Evolutionary conservation across 2,888 invertebrate species (phyloP).

Genomic region (Anorthoa munda): DNA sequence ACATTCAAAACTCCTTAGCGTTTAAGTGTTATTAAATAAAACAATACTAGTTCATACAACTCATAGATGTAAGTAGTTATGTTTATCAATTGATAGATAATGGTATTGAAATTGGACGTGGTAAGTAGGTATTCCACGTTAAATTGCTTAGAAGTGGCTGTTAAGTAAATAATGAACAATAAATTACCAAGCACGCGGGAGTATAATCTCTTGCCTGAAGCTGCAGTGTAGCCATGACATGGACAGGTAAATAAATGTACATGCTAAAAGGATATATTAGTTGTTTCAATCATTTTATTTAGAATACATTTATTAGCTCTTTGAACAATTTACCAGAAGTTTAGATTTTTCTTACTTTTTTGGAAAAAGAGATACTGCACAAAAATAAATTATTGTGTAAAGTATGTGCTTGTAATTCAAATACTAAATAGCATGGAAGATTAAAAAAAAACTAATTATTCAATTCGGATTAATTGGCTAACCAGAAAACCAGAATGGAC

Average conservation of each 20-base stretch:
- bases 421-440: constrained; percentile 4
- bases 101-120: neutral
- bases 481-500: no score
- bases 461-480: neutral
- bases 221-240: neutral
- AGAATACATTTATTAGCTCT: neutral
- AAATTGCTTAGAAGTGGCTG: neutral
- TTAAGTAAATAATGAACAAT: constrained; percentile 13
- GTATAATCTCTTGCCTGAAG: neutral
- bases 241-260: neutral
- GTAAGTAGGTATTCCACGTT: neutral
- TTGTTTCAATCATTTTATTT: neutral
- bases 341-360: constrained; percentile 5
- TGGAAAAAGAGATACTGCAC: constrained; percentile 16
- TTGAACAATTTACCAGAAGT: neutral
- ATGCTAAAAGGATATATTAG: no score
- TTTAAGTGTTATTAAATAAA: neutral
- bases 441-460: neutral
- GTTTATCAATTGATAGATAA: constrained; percentile 6
- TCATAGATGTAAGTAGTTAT: neutral
- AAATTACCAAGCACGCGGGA: neutral
- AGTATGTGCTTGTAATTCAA: neutral
- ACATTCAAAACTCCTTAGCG: constrained; percentile 6
- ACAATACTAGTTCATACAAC: neutral
- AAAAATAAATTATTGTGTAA: neutral